Percentiles rank a stretch among this genome's conserved stretches.
Conservation (phyloP, 1,140 invertebrate species). For the Drosophila pallidifrons region DNA sequence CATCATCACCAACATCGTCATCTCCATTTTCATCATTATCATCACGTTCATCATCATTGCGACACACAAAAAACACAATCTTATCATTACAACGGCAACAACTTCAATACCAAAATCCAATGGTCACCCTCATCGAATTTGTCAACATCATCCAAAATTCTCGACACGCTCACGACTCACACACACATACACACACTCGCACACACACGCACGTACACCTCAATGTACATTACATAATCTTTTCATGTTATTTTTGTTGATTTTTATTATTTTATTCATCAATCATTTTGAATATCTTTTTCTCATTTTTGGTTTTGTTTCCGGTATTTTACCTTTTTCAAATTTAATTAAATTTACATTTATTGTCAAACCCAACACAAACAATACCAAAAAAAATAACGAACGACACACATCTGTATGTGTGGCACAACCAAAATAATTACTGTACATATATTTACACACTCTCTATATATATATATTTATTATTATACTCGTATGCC, state of each 20-base stretch:
- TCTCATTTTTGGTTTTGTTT: slow-evolving; percentile 67
- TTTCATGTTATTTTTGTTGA: slow-evolving; percentile 59
- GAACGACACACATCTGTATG: slow-evolving; percentile 26
- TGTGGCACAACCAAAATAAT: slow-evolving; percentile 53
- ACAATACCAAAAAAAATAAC: slow-evolving; percentile 23
- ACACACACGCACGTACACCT: slow-evolving; percentile 30
- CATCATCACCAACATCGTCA: slow-evolving; percentile 13
- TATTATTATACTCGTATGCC: slow-evolving; percentile 22
- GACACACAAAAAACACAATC: slow-evolving; percentile 38
- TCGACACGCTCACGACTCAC: slow-evolving; percentile 60
- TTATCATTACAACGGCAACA: slow-evolving; percentile 58
- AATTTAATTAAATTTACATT: slow-evolving; percentile 78
- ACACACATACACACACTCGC: slow-evolving; percentile 29
- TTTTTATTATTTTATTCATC: slow-evolving; percentile 67
- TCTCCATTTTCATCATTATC: slow-evolving; percentile 40
- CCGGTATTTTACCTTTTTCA: slow-evolving; percentile 72
- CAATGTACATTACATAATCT: slow-evolving; percentile 69
- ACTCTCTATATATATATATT: slow-evolving; percentile 47
- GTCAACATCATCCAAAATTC: slow-evolving; percentile 69
- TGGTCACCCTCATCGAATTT: slow-evolving; percentile 53
- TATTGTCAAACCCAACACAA: slow-evolving; percentile 34
- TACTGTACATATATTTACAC: slow-evolving; percentile 61
- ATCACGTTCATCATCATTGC: slow-evolving; percentile 51
- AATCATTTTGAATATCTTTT: slow-evolving; percentile 72
- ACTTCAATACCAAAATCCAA: slow-evolving; percentile 36